Conservation (phyloP, 2,113 vertebrate genomes). For the Nycticryphes semicollaris region DNA sequence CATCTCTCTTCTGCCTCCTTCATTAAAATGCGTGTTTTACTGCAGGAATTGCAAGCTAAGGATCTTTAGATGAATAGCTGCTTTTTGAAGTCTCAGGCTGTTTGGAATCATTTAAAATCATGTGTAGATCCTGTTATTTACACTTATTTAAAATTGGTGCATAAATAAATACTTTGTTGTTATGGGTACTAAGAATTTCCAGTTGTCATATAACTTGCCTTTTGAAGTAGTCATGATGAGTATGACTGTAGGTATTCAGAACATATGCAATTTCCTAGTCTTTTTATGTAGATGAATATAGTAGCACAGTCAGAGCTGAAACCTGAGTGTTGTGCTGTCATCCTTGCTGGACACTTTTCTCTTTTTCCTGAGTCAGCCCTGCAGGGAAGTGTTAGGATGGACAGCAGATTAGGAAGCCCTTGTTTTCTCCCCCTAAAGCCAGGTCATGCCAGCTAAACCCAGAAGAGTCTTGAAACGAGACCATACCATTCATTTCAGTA, state of each 20-base stretch:
- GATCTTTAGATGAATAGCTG: not conserved
- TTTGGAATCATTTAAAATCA: not conserved
- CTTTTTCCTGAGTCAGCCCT: not conserved
- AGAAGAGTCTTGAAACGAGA: not conserved
- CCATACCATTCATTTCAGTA: not conserved
- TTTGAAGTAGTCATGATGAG: not conserved
- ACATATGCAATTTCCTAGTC: not conserved
- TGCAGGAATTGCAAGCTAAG: not conserved
- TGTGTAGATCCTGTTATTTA: fast-evolving
- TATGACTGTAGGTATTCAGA: not conserved
- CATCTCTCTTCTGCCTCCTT: not conserved
- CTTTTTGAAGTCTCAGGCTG: not conserved
- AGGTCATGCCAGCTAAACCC: not conserved
- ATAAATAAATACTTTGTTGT: not conserved
- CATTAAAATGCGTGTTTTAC: not conserved
- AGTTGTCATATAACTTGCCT: not conserved
- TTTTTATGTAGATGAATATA: not conserved
- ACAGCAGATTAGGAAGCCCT: not conserved
- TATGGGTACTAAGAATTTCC: not conserved
- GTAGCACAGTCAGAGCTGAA: not conserved
- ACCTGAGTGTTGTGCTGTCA: not conserved
- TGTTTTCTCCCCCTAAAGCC: not conserved
- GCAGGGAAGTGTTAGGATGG: not conserved
- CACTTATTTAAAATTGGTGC: not conserved
- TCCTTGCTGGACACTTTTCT: not conserved